phyloP scores from a whole-genome alignment of 2,888 invertebrate genomes.

The Acanthosepion lycidas region DNA sequence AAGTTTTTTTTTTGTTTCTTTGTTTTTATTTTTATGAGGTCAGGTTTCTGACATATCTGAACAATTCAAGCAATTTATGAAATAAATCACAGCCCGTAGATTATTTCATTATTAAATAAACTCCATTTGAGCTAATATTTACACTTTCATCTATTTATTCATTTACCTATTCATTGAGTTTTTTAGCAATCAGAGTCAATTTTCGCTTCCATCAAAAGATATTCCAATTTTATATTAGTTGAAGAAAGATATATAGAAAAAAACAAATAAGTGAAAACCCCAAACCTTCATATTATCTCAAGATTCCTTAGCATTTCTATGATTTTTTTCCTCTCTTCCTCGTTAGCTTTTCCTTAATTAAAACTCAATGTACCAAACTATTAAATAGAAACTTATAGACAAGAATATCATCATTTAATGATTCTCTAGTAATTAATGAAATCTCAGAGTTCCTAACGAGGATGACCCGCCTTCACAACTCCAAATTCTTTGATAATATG shows the following conservation, averaged over 20 bases:
- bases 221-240: not conserved
- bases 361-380: not conserved
- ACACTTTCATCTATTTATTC: constrained; percentile 11
- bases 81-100: not conserved
- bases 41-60: not conserved
- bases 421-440: constrained; percentile 33
- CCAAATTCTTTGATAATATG: not conserved
- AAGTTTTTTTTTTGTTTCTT: not conserved
- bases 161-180: not conserved
- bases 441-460: constrained; percentile 18
- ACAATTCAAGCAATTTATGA: not conserved
- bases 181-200: not conserved
- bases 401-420: constrained; percentile 13
- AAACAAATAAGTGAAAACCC: not conserved
- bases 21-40: not conserved
- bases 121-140: constrained; percentile 1
- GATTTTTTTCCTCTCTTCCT: not conserved
- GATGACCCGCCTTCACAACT: constrained; percentile 33
- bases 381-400: constrained; percentile 15
- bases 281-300: not conserved
- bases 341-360: constrained; percentile 33
- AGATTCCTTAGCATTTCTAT: not conserved
- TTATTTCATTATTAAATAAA: constrained; percentile 9
- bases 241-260: not conserved
- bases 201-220: constrained; percentile 3